Base-by-base conservation (phyloP, 2,113 vertebrate genomes). In the Chamaetylas fuelleborni region DNA sequence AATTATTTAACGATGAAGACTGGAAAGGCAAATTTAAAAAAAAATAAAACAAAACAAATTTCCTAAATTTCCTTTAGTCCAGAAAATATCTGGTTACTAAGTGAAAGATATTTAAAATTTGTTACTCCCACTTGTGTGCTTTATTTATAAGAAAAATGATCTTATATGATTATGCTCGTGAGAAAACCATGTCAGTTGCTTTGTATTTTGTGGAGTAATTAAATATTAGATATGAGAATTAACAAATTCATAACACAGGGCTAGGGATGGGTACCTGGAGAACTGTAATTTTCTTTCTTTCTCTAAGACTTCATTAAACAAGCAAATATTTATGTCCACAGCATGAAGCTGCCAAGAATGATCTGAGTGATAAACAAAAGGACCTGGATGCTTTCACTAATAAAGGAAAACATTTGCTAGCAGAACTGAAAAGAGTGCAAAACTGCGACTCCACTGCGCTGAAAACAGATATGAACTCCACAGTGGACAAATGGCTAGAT, bases 401-500 rank as follows among this genome's bases (percentile, higher is more conserved):
- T 90, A 98, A 98, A 87, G 98, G 98, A n/a, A 99, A 98, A 95
- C 98, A 98, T 72, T 95, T 99, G 86, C 93, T 99, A 85, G 97
- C 98, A 48, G 98, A 99, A 84, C 60, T 99, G 96, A 99, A 98
- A 81, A 98, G 97, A 91, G 94, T 99, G 66, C 98, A 97, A 24
- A 98, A 98, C 54, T 97, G 98, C 5, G 98, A 98, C 53, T 87
- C 95, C 12, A 43, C 80, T 47, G 87, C 86, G 2, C 93, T 99
- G 74, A 98, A 98, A 94, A 96, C 86, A 76, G 99, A 99, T 77
- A 98, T 98, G 98, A 98, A 99, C 81, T 88, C 64, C 58, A 96
- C 95, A 4, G 97, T 99, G 97, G 98, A 99, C 97, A 98, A 98
- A 93, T 99, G 99, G 99, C 97, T 99, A 45, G 98, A 98, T 97